phyloP scores from a whole-genome alignment of 2,113 vertebrate species.

The Coryphaenoides rupestris region DNA sequence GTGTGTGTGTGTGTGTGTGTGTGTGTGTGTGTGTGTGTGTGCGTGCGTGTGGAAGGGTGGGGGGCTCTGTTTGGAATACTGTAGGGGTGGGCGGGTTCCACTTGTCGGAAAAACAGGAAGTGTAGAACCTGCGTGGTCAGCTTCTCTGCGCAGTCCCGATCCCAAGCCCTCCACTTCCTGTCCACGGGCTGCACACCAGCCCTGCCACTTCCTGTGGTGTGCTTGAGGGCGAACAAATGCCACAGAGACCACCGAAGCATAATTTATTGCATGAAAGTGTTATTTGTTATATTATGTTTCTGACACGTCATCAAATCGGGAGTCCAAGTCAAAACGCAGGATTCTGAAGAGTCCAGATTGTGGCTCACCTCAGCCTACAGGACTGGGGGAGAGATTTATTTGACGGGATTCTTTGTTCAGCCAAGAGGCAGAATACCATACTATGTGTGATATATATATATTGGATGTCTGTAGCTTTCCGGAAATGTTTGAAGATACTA shows the following conservation, averaged over 20 bases:
- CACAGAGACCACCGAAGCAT: not conserved
- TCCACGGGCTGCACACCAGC: constrained; percentile 43
- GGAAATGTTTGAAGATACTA: no score
- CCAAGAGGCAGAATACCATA: no score
- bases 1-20: not conserved
- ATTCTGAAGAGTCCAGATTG: no score
- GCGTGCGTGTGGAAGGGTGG: not conserved
- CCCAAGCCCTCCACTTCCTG: constrained; percentile 62
- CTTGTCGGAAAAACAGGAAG: constrained; percentile 74
- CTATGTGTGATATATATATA: no score
- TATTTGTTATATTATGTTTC: no score
- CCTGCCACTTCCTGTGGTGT: constrained; percentile 54
- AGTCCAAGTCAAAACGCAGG: no score
- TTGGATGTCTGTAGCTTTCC: no score
- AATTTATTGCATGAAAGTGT: not conserved
- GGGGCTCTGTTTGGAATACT: constrained; percentile 49
- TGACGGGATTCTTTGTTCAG: no score
- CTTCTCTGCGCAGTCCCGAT: constrained; percentile 57
- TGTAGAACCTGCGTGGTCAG: constrained; percentile 57
- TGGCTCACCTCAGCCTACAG: no score
- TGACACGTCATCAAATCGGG: no score
- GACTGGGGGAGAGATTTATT: no score
- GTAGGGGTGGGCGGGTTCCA: constrained; percentile 63
- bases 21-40: not conserved
- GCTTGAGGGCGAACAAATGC: constrained; percentile 30